Percentiles rank a stretch among this genome's conserved stretches.
Evolutionary conservation across 2,797 vertebrate species (phyloP).

Genomic region (Pseudopleuronectes americanus): DNA sequence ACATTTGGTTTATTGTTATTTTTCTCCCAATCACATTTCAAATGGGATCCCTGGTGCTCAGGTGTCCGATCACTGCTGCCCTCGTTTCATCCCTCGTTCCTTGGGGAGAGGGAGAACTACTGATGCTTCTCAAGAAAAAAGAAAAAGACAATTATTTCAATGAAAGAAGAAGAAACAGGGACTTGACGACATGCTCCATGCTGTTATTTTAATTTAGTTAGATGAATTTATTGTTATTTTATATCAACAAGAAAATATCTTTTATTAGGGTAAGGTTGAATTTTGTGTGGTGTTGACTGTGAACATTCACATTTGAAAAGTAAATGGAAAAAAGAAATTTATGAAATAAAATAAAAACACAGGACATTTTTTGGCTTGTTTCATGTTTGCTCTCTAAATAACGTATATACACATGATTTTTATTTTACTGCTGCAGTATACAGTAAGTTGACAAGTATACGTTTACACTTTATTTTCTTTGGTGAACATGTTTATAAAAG

Average conservation of each 20-base stretch:
- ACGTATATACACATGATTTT: no score
- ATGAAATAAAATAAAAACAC: slow-evolving; percentile 84
- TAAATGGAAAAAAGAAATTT: slow-evolving; percentile 82
- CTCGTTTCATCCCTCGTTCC: slow-evolving; percentile 66
- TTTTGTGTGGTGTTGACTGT: slow-evolving; percentile 86
- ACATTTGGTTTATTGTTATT: slow-evolving; percentile 54
- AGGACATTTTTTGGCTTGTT: slow-evolving; percentile 64
- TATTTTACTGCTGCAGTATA: slow-evolving; percentile 16
- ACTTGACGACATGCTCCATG: slow-evolving; percentile 82
- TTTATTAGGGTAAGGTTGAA: slow-evolving; percentile 83
- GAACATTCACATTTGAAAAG: slow-evolving; percentile 87
- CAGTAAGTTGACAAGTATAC: slow-evolving; percentile 25
- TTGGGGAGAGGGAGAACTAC: slow-evolving; percentile 51
- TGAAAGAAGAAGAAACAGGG: slow-evolving; percentile 68
- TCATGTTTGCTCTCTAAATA: slow-evolving; percentile 48
- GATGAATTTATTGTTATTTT: slow-evolving; percentile 86
- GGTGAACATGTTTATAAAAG: slow-evolving; percentile 27
- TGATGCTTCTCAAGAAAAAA: slow-evolving; percentile 70
- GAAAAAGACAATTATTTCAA: slow-evolving; percentile 75
- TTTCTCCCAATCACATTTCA: slow-evolving; percentile 60
- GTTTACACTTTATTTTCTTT: slow-evolving; percentile 37
- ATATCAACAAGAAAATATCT: slow-evolving; percentile 82
- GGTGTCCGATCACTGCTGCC: slow-evolving; percentile 65
- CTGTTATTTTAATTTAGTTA: slow-evolving; percentile 87
- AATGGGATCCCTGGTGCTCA: slow-evolving; percentile 55